Evolutionary conservation across 2,113 vertebrate genomes (phyloP), one percentile per base, ranked within the genome.

Genomic region (Psammodynastes pulverulentus): DNA sequence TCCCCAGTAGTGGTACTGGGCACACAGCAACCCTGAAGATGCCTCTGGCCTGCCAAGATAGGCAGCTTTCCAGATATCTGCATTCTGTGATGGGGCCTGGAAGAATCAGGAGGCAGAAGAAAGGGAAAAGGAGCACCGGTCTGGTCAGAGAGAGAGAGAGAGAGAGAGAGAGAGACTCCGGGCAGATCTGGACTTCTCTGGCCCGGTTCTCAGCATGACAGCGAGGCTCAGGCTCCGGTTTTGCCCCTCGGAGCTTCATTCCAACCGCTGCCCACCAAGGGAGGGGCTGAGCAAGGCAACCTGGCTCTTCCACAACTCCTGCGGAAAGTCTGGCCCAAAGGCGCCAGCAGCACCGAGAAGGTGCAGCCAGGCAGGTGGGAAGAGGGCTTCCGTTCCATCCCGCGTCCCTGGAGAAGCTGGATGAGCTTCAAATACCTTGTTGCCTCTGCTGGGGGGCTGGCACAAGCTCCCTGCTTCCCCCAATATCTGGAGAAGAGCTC

Each of bases 401-500:
- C 9, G 8, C 10, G 90, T 0, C 58, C 93, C 93, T 52, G 46
- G 8, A 92, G 15, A 91, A 88, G 92, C 53, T 95, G 97, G 95
- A 94, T 29, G 87, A 0, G 51, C 93, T 96, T 96, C 96, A 95
- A 92, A 92, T 46, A 91, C 23, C 94, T 51, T 53, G 92, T 96
- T 95, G 39, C 89, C 95, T 96, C 95, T 91, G 93, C 94, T 92
- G 92, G 0, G 87, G 67, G 58, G 95, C 94, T 96, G 96, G 96
- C 96, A 96, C 92, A 19, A 1, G 93, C 95, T 95, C 96, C 96
- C 93, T 6, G 9, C 79, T 26, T 1, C 26, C 46, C 19, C 93
- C 97, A n/a, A n/a, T 95, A 96, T 94, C 96, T 96, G 1, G 93
- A 96, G 96, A 93, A 92, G 91, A 52, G 95, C 95, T 96, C 96